Evolutionary conservation across 2,797 vertebrate genomes (phyloP).

Genomic region (Argentina silus): DNA sequence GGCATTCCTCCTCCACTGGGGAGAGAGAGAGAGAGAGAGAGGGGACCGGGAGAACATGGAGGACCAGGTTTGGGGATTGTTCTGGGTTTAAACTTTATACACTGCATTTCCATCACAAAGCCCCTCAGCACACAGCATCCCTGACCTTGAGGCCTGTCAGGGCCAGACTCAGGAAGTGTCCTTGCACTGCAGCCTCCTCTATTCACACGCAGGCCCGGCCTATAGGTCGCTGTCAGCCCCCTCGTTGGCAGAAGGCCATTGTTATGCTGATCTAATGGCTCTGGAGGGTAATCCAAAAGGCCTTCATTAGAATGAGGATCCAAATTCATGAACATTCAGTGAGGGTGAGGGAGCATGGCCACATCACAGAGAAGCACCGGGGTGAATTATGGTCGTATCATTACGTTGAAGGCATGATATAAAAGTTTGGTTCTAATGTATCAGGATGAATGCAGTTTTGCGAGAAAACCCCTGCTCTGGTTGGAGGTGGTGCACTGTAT

Average conservation of each 20-base stretch:
- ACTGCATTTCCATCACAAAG: conserved; percentile 80
- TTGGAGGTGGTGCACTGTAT: background rate
- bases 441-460: background rate
- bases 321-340: background rate
- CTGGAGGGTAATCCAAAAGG: conserved; percentile 66
- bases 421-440: background rate
- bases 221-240: conserved; percentile 58
- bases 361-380: conserved; percentile 28
- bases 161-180: conserved; percentile 69
- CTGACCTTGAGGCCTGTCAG: conserved; percentile 74
- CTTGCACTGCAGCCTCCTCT: conserved; percentile 59
- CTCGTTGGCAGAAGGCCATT: conserved; percentile 53
- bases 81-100: conserved; percentile 73
- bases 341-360: conserved; percentile 39
- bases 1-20: conserved; percentile 32
- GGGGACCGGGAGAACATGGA: conserved; percentile 44
- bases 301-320: conserved; percentile 60
- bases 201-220: conserved; percentile 63
- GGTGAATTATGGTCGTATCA: background rate
- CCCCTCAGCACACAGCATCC: conserved; percentile 62
- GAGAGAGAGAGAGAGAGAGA: background rate
- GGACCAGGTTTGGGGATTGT: conserved; percentile 65
- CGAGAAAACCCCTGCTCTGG: background rate
- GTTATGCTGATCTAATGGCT: conserved; percentile 78
- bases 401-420: background rate